Base-by-base conservation (phyloP, 1,140 invertebrate species). In the Scaptodrosophila lebanonensis region DNA sequence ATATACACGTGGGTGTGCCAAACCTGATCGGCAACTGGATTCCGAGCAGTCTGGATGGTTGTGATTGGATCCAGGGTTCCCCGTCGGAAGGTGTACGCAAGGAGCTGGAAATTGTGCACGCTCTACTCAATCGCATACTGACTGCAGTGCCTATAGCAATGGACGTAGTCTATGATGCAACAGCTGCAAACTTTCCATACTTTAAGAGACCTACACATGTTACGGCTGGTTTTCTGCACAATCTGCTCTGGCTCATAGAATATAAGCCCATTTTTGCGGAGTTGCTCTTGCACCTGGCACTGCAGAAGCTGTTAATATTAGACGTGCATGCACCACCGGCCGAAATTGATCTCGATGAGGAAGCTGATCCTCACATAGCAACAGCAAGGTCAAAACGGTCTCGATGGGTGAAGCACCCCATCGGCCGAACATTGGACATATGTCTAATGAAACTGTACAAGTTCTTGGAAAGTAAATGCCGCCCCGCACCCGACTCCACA, bases 291-390 rank as follows among this genome's bases (percentile, higher is more conserved):
- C 87, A 89, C 57, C 85, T 94, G 56, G 89, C 94, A 47, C 89
- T 93, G 70, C 90, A 91, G 47, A 93, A 91, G 91, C 84, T 95
- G 65, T 85, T 92, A 18, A 84, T 90, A 44, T 86, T 95, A 57
- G 93, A 95, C 88, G 91, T 93, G 0, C 90, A 90, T 83, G 88
- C 89, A 33, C 89, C 91, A 22, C 88, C 87, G 45, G 87, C 88
- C 50, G 89, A 90, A 70, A 88, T 91, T 32, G 87, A 89, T 42
- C 64, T 85, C 2, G 61, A 85, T 8, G 79, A 88, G 25, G 86
- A 88, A 40, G 75, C 84, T 2, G 72, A 85, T 44, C 72, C 87
- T 38, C 71, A 44, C 77, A 25, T 70, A 0, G n/a, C n/a, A 17
- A 22, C 32, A 6, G 22, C 12, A 16, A 25, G 35, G 7, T 13